A percentile compares a stretch with the other conserved stretches of the same genome.
phyloP scores from a whole-genome alignment of 2,888 invertebrate species.

The Trisateles emortualis region DNA sequence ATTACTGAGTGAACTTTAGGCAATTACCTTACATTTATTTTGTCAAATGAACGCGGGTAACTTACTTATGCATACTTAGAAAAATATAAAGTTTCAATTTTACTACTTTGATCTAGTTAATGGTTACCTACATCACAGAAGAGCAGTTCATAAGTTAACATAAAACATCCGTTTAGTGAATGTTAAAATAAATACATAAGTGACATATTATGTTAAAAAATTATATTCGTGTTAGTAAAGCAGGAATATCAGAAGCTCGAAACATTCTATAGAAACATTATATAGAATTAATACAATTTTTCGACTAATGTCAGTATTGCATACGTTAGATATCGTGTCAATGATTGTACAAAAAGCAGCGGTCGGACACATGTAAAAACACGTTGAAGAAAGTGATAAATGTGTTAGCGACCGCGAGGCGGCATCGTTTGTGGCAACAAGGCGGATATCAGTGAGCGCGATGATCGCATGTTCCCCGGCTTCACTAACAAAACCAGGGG shows the following conservation, averaged over 20 bases:
- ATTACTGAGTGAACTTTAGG: too few species aligned
- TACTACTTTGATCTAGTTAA: too few species aligned
- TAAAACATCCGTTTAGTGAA: not conserved
- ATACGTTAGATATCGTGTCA: constrained; percentile 26
- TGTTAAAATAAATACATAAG: not conserved
- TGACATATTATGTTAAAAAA: too few species aligned
- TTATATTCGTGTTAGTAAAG: not conserved
- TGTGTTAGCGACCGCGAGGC: constrained; percentile 43
- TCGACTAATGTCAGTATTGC: not conserved
- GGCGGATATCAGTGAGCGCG: constrained; percentile 47
- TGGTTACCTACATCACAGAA: too few species aligned
- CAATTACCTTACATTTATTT: too few species aligned
- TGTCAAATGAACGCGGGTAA: too few species aligned
- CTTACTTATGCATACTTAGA: too few species aligned
- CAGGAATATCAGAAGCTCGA: not conserved
- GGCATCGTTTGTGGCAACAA: constrained; percentile 41
- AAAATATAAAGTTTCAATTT: too few species aligned
- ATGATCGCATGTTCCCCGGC: constrained; percentile 53
- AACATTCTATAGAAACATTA: not conserved
- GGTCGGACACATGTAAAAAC: constrained; percentile 37
- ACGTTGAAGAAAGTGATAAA: constrained; percentile 58
- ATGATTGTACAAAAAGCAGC: constrained; percentile 36
- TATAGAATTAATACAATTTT: not conserved
- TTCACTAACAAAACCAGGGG: constrained; percentile 43
- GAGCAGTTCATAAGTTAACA: too few species aligned